Evolutionary conservation across 30 jellyfish, hydroid and myxozoan genomes (phyloP), one percentile per base, ranked within the genome.

Genomic region (Pelagia noctiluca): DNA sequence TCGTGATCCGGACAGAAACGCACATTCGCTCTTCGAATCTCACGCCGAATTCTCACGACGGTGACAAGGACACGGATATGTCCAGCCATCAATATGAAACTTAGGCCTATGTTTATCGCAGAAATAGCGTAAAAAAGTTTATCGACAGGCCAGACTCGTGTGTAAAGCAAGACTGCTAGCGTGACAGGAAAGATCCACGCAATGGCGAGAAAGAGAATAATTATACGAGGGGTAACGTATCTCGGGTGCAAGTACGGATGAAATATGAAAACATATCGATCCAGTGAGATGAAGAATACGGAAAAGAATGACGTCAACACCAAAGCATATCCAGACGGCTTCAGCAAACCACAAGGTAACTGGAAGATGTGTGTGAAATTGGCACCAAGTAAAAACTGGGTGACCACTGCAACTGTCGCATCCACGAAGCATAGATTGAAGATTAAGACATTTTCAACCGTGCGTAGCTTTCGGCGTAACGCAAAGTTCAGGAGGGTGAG

Each of bases 111-210:
- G 23, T 63, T 47, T 7, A 23, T 0, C 25, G 74, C 82, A 22
- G 89, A 49, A 21, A 33, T 22, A 18, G 37, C 50, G 73, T 26
- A 3, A 46, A 62, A 22, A 26, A 79, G 34, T 23, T 13, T 21
- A 21, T 10, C 5, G 12, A 19, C 2, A 1, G 35, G 73, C 31
- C 63, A 16, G 19, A 50, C 89, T n/a, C 71, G 72, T 30, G 64
- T 21, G 47, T 10, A 46, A 30, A 29, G 16, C 7, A 72, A 13
- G 2, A 46, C 38, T 18, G 26, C 88, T 12, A 71, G n/a, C 16
- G 78, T 33, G 4, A 32, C 83, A n/a, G 94, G 94, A 3, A 49
- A n/a, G 54, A 73, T 8, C 94, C 94, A 83, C 28, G 78, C 22
- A 29, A 71, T 8, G 11, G 31, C 63, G 57, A 83, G 4, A 36